phyloP scores from a whole-genome alignment of 2,888 invertebrate species.

The Acrobasis suavella region DNA sequence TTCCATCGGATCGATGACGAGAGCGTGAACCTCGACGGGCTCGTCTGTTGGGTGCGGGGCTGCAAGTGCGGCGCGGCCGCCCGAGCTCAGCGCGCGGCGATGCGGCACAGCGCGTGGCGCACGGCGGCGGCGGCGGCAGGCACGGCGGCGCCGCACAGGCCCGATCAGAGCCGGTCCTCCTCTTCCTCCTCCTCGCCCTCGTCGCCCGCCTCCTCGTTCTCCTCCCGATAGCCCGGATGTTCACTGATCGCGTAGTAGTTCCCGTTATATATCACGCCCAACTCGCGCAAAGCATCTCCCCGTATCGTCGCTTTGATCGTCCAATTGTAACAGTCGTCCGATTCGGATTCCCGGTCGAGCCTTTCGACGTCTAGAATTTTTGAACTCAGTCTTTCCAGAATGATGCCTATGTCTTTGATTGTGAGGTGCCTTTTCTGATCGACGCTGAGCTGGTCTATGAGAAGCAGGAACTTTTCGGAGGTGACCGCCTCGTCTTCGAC shows the following conservation, averaged over 20 bases:
- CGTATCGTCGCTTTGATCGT: slow-evolving; percentile 97
- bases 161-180: slow-evolving; percentile 85
- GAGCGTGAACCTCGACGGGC: slow-evolving; percentile 22
- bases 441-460: slow-evolving; percentile 95
- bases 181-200: slow-evolving; percentile 93
- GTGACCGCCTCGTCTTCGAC: slow-evolving; percentile 95
- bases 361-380: slow-evolving; percentile 97
- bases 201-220: slow-evolving; percentile 92
- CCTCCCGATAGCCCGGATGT: slow-evolving; percentile 96
- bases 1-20: slow-evolving; percentile 24
- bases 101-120: slow-evolving; percentile 69
- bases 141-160: slow-evolving; percentile 79
- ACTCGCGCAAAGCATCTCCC: slow-evolving; percentile 94
- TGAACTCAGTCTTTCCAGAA: slow-evolving; percentile 94
- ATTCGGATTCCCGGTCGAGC: slow-evolving; percentile 94
- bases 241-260: slow-evolving; percentile 97
- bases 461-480: slow-evolving; percentile 94
- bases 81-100: slow-evolving; percentile 64
- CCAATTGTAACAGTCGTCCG: slow-evolving; percentile 97
- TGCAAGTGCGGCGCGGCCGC: slow-evolving; percentile 34
- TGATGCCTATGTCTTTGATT: slow-evolving; percentile 97
- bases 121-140: slow-evolving; percentile 71
- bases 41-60: slow-evolving; percentile 33
- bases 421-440: slow-evolving; percentile 95
- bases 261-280: slow-evolving; percentile 97